A percentile compares a stretch with the other conserved stretches of the same genome.
Evolutionary conservation across 2,888 invertebrate species (phyloP).

Genomic region (Helicoverpa assulta): DNA sequence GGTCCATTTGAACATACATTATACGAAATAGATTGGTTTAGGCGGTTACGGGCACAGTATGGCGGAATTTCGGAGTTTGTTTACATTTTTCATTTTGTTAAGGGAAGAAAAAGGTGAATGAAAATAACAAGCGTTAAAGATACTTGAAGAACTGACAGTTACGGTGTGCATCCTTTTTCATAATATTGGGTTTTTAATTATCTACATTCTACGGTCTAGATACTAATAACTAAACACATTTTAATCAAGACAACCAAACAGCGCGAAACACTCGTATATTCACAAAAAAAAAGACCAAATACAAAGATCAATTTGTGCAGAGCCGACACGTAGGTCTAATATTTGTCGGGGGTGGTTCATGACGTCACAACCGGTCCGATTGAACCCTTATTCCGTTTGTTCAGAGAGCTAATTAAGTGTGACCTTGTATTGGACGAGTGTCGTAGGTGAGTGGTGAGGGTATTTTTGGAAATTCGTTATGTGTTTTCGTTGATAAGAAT

Average conservation of each 20-base stretch:
- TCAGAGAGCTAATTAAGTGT: constrained; percentile 45
- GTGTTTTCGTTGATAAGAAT: too few relatives aligned
- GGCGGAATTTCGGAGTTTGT: neutral
- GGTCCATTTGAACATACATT: constrained; percentile 27
- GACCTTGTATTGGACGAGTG: constrained; percentile 28
- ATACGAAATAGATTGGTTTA: constrained; percentile 39
- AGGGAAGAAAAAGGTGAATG: too few relatives aligned
- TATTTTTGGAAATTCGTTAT: neutral
- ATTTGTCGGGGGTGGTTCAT: constrained; percentile 31
- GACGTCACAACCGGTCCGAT: constrained; percentile 47
- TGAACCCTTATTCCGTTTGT: constrained; percentile 40
- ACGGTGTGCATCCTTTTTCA: too few relatives aligned
- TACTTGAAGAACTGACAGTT: too few relatives aligned
- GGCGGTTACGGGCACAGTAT: neutral
- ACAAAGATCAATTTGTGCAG: constrained; percentile 35
- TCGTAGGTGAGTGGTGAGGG: neutral
- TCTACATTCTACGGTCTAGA: neutral
- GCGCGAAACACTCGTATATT: neutral
- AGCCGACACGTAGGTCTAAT: constrained; percentile 48
- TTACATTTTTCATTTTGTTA: too few relatives aligned
- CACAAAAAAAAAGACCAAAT: constrained; percentile 19
- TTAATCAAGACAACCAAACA: neutral
- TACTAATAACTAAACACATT: neutral
- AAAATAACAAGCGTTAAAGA: too few relatives aligned
- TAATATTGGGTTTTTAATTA: too few relatives aligned